Evolutionary conservation across 2,888 invertebrate genomes (phyloP).

Genomic region (Drosophila mayaguana): DNA sequence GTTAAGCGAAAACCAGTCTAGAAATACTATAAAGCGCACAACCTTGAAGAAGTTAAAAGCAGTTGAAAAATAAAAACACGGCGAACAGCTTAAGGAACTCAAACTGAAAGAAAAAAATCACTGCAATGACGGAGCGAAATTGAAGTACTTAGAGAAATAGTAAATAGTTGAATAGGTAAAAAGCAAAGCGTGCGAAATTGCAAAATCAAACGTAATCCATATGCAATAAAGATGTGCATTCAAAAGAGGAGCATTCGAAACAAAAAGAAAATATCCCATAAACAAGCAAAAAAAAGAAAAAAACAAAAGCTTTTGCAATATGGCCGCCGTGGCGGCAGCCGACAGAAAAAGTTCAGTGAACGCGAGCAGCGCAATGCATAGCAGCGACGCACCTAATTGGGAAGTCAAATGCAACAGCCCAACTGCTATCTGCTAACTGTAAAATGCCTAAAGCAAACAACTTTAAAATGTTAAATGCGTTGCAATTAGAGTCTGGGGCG

Average conservation of each 20-base stretch:
- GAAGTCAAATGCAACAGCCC: slow-evolving; percentile 30
- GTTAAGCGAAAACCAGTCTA: slow-evolving; percentile 77
- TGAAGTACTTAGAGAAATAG: slow-evolving; percentile 34
- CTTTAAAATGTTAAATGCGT: slow-evolving; percentile 15
- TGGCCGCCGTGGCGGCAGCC: slow-evolving; percentile 21
- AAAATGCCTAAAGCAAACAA: slow-evolving; percentile 22
- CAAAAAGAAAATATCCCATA: slow-evolving; percentile 32
- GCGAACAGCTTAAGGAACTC: slow-evolving; percentile 58
- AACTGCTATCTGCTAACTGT: slow-evolving; percentile 47
- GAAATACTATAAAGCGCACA: slow-evolving; percentile 64
- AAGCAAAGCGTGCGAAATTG: slow-evolving; percentile 38
- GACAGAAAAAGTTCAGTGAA: slow-evolving; percentile 66
- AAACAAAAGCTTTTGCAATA: slow-evolving; percentile 41
- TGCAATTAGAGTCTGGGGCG: slow-evolving; percentile 20
- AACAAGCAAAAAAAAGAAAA: slow-evolving; percentile 6
- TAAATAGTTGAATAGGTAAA: slow-evolving; percentile 30
- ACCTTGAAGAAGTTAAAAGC: slow-evolving; percentile 72
- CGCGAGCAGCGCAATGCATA: slow-evolving; percentile 46
- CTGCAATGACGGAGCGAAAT: slow-evolving; percentile 44
- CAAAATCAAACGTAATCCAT: slow-evolving; percentile 53
- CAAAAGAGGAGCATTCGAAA: slow-evolving; percentile 38
- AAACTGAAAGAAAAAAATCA: slow-evolving; percentile 30
- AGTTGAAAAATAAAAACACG: slow-evolving; percentile 36
- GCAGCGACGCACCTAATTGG: slow-evolving; percentile 33
- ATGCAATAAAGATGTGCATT: slow-evolving; percentile 48